Conservation (phyloP, 1,140 invertebrate genomes). For the Diabrotica undecimpunctata region DNA sequence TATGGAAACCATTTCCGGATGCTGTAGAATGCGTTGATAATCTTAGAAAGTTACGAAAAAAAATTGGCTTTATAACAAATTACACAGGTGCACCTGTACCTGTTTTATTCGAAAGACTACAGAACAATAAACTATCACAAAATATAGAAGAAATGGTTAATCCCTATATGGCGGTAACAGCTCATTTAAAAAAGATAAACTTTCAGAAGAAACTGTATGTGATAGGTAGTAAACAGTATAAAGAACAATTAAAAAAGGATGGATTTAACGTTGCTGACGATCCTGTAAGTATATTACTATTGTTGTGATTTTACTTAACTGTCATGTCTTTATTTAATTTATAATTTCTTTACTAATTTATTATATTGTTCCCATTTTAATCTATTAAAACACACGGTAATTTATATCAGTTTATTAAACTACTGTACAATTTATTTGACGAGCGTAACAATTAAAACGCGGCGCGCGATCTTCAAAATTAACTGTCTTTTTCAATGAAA, state of each 20-base stretch:
- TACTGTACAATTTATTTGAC: too few relatives aligned
- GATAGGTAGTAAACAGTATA: conserved; percentile 24
- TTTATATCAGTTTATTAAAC: too few relatives aligned
- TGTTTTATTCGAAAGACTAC: conserved; percentile 25
- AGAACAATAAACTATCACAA: conserved; percentile 23
- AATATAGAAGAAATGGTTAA: conserved; percentile 25
- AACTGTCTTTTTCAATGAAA: too few relatives aligned
- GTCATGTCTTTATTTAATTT: too few relatives aligned
- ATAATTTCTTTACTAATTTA: too few relatives aligned
- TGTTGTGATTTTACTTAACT: too few relatives aligned
- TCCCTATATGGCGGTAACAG: conserved; percentile 28
- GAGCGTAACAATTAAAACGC: too few relatives aligned
- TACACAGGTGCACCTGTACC: conserved; percentile 31
- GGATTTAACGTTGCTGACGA: conserved; percentile 24
- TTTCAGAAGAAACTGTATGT: conserved; percentile 38
- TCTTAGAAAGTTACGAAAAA: conserved; percentile 37
- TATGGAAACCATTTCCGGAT: conserved; percentile 30
- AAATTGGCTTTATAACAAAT: conserved; percentile 40
- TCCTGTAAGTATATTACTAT: background rate
- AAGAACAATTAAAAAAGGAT: conserved; percentile 29
- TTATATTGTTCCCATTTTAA: too few relatives aligned
- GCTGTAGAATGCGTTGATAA: conserved; percentile 28
- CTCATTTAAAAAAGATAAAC: conserved; percentile 36
- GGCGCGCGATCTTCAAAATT: too few relatives aligned
- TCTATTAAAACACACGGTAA: too few relatives aligned